Percentiles rank a stretch among this genome's conserved stretches.
phyloP scores from a whole-genome alignment of 2,888 invertebrate species.

The Latheticus oryzae region DNA sequence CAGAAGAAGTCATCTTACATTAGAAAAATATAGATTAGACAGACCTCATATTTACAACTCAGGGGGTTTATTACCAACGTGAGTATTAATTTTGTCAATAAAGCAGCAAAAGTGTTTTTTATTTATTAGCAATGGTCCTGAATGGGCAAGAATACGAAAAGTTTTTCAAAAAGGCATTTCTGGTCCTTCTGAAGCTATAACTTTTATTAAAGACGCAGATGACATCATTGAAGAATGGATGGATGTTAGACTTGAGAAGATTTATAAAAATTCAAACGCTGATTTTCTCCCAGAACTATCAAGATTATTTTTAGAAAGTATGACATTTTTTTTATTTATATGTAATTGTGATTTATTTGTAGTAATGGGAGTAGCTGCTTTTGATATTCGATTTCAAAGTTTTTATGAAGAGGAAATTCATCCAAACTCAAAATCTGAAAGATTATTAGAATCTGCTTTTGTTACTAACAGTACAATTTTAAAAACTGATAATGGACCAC shows the following conservation, averaged over 20 bases:
- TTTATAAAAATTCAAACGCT: slow-evolving; percentile 50
- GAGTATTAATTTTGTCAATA: slow-evolving; percentile 61
- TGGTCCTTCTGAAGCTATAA: slow-evolving; percentile 76
- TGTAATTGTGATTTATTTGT: slow-evolving; percentile 57
- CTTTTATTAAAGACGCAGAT: slow-evolving; percentile 75
- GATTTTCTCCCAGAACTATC: slow-evolving; percentile 80
- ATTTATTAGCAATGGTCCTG: slow-evolving; percentile 78
- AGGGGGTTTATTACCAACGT: slow-evolving; percentile 88
- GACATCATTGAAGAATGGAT: slow-evolving; percentile 76
- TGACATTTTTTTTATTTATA: too few relatives aligned
- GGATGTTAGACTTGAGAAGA: slow-evolving; percentile 55
- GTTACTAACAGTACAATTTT: slow-evolving; percentile 78
- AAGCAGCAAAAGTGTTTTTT: too few relatives aligned
- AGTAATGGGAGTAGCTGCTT: slow-evolving; percentile 81
- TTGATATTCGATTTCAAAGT: slow-evolving; percentile 77
- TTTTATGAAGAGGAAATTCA: slow-evolving; percentile 73
- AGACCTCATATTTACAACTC: slow-evolving; percentile 81
- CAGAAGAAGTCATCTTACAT: slow-evolving; percentile 83
- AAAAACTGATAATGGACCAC: slow-evolving; percentile 76
- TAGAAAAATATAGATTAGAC: slow-evolving; percentile 80
- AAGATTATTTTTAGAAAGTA: slow-evolving; percentile 82
- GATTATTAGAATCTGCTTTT: slow-evolving; percentile 78
- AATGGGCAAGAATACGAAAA: slow-evolving; percentile 84
- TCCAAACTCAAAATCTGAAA: slow-evolving; percentile 73
- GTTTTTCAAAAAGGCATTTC: slow-evolving; percentile 85